Conservation (phyloP, 30 jellyfish, hydroid and myxozoan species). For the Aurelia sp. region DNA sequence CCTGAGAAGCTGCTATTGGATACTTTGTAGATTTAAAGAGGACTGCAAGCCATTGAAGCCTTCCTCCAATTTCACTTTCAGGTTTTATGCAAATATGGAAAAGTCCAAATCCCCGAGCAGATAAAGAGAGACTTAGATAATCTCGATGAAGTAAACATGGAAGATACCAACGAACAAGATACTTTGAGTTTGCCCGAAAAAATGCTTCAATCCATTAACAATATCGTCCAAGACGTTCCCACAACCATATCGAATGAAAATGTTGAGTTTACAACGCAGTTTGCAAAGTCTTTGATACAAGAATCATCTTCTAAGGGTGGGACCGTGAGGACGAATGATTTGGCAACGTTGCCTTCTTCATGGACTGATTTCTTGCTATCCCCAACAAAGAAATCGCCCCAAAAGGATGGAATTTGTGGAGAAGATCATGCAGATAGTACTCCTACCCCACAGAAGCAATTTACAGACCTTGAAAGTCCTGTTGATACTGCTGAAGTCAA, state of each 20-base stretch:
- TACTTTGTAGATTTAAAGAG: too few relatives aligned
- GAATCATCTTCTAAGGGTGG: not conserved
- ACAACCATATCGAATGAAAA: slow-evolving; percentile 1
- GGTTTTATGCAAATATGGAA: slow-evolving; percentile 39
- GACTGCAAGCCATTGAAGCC: not conserved
- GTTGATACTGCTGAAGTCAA: not conserved
- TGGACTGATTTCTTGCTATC: slow-evolving; percentile 60
- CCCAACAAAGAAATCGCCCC: slow-evolving; percentile 7
- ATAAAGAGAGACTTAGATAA: not conserved
- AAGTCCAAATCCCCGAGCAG: slow-evolving; percentile 17
- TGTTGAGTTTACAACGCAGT: slow-evolving; percentile 35
- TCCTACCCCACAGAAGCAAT: slow-evolving; percentile 6
- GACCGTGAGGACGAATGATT: not conserved
- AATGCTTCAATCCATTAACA: slow-evolving; percentile 19
- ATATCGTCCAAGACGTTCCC: not conserved
- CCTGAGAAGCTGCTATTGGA: too few relatives aligned
- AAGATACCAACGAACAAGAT: slow-evolving; percentile 1
- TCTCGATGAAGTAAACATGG: not conserved
- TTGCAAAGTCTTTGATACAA: slow-evolving; percentile 40
- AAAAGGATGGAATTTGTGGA: not conserved
- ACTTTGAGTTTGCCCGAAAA: slow-evolving; percentile 2
- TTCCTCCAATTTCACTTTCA: not conserved
- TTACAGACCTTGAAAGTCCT: slow-evolving; percentile 38
- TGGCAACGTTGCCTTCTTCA: slow-evolving; percentile 28
- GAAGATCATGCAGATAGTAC: not conserved